These are phyloP conservation scores for Hemicentrotus pulcherrimus DNA, from an alignment of 35 echinoderm and acorn worm species.

Conservation along the genomic window DNA sequence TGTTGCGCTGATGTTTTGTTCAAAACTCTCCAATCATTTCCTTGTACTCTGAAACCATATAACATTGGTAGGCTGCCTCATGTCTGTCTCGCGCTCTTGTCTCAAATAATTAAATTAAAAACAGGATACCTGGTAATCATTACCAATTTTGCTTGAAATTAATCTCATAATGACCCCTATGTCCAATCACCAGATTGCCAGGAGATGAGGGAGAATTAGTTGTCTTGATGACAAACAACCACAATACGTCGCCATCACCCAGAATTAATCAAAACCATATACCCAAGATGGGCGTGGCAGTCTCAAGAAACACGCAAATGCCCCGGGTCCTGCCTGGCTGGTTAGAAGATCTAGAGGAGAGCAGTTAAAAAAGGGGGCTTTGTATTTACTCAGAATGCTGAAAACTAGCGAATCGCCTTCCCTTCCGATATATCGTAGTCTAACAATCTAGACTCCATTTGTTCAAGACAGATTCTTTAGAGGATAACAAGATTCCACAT, in stretches of 20 bases:
- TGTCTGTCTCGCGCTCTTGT: not conserved
- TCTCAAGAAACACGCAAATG: constrained; percentile 6
- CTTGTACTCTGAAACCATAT: not conserved
- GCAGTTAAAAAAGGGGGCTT: not conserved
- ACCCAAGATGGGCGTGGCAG: constrained; percentile 17
- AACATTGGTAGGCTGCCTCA: not conserved
- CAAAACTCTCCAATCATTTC: not conserved
- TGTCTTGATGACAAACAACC: constrained; percentile 29
- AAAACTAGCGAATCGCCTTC: constrained; percentile 31
- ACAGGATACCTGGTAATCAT: constrained; percentile 7
- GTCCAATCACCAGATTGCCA: constrained; percentile 13
- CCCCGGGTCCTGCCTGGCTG: not conserved
- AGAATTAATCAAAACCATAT: constrained; percentile 48
- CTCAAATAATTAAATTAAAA: constrained; percentile 23
- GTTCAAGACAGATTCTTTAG: not conserved
- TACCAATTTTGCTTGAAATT: constrained; percentile 17
- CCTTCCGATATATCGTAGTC: not conserved
- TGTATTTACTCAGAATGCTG: not conserved
- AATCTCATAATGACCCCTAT: constrained; percentile 28
- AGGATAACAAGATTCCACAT: no score
- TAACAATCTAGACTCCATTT: not conserved
- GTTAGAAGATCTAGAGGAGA: not conserved
- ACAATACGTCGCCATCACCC: not conserved
- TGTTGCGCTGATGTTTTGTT: not conserved
- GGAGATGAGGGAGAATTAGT: constrained; percentile 1